A percentile compares a stretch with the other conserved stretches of the same genome.
Evolutionary conservation across 1,140 invertebrate genomes (phyloP).

Genomic region (Glossosoma conforme): DNA sequence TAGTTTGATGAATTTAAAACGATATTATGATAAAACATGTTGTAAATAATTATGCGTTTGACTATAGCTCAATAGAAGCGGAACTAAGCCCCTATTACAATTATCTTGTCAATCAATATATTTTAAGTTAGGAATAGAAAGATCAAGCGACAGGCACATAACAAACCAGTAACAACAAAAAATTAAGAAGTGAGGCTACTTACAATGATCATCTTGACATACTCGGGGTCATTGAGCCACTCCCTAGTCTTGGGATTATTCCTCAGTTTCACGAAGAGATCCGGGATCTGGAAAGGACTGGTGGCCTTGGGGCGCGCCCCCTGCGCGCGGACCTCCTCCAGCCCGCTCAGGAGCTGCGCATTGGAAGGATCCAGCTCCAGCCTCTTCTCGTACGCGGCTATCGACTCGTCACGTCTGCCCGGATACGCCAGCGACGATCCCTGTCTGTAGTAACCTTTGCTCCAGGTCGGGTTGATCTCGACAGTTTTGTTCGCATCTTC

Average conservation of each 20-base stretch:
- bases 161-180: background rate
- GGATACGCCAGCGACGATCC: conserved; percentile 79
- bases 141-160: too few species aligned
- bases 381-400: conserved; percentile 72
- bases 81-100: too few species aligned
- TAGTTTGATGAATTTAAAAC: too few species aligned
- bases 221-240: conserved; percentile 71
- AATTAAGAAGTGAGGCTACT: conserved; percentile 1
- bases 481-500: conserved; percentile 82
- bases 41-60: too few species aligned
- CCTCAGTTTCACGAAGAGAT: conserved; percentile 59
- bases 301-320: conserved; percentile 37
- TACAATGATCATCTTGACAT: conserved; percentile 57
- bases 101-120: conserved; percentile 1
- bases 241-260: conserved; percentile 67
- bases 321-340: conserved; percentile 58
- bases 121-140: background rate
- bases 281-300: conserved; percentile 58
- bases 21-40: too few species aligned
- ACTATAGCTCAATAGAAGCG: too few species aligned
- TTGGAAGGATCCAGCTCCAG: conserved; percentile 76
- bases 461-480: conserved; percentile 74
- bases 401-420: conserved; percentile 64
- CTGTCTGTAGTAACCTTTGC: conserved; percentile 85
- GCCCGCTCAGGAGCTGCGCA: conserved; percentile 65